Conservation (phyloP, 2,888 invertebrate species). For the Eucera pruinosa region DNA sequence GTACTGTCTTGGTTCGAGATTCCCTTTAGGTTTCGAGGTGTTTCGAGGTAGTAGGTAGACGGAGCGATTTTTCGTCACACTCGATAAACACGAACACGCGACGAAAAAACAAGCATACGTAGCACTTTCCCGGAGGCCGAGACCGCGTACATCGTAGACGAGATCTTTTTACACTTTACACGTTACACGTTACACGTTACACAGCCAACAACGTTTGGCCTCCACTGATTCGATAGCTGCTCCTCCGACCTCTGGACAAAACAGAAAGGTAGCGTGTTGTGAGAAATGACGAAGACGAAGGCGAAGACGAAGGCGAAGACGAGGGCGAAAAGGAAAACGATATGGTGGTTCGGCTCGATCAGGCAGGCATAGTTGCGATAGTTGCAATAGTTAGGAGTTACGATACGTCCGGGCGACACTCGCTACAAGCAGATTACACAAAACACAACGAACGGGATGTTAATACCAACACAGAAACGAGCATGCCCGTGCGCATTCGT, state of each 20-base stretch:
- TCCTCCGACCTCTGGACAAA: constrained; percentile 15
- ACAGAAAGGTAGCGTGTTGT: constrained; percentile 32
- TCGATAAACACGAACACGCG: constrained; percentile 47
- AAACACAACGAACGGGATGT: constrained; percentile 53
- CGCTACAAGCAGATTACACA: constrained; percentile 36
- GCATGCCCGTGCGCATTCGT: constrained; percentile 62
- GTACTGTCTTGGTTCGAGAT: not conserved
- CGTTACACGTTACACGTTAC: no score
- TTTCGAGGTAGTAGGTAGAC: constrained; percentile 12
- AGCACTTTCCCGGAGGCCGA: constrained; percentile 37
- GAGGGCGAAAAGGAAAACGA: constrained; percentile 7
- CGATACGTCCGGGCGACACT: constrained; percentile 43
- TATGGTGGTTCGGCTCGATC: constrained; percentile 27
- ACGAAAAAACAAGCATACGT: constrained; percentile 7
- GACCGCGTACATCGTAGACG: constrained; percentile 36
- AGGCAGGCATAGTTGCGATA: constrained; percentile 37
- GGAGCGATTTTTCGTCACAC: constrained; percentile 50
- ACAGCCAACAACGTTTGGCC: constrained; percentile 19
- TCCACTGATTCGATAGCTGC: constrained; percentile 35
- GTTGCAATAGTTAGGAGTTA: no score
- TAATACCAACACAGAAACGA: constrained; percentile 53
- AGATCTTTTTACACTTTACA: constrained; percentile 39
- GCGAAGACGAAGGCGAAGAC: not conserved
- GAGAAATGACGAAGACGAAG: constrained; percentile 30
- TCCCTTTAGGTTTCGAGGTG: constrained; percentile 11